A percentile compares a stretch with the other conserved stretches of the same genome.
Evolutionary conservation across 2,113 vertebrate species (phyloP).

Genomic region (Taurulus bubalis): DNA sequence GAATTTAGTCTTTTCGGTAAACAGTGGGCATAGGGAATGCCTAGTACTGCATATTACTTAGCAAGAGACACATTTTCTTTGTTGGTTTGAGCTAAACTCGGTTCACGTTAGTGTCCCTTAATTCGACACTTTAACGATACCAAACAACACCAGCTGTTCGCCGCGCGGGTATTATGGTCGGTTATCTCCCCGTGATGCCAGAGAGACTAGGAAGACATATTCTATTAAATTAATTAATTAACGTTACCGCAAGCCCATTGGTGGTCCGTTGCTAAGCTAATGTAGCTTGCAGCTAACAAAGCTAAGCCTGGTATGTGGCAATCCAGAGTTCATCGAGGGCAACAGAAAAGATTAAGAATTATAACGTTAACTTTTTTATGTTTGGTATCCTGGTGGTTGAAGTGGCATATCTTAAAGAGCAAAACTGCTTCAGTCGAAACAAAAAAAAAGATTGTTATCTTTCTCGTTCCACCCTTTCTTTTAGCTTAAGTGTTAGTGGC

Average conservation of each 20-base stretch:
- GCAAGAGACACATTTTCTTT: constrained; percentile 63
- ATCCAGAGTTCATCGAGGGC: constrained; percentile 48
- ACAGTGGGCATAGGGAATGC: background rate
- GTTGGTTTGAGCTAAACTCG: constrained; percentile 50
- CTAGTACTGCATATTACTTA: constrained; percentile 29
- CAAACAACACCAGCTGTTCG: background rate
- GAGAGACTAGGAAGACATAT: background rate
- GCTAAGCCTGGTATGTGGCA: constrained; percentile 55
- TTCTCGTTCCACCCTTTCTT: constrained; percentile 20
- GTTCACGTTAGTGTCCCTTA: background rate
- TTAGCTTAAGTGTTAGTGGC: constrained; percentile 20
- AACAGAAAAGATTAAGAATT: constrained; percentile 6
- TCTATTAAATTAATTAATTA: constrained; percentile 8
- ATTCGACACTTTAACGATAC: background rate
- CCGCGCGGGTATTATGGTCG: accelerated
- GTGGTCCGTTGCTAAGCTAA: constrained; percentile 40
- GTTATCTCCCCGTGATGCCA: too few species aligned
- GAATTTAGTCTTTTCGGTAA: background rate
- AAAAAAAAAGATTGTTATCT: background rate
- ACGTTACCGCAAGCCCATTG: constrained; percentile 13
- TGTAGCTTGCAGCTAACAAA: constrained; percentile 53
- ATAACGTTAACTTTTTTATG: background rate
- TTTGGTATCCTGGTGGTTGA: background rate
- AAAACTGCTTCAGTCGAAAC: background rate
- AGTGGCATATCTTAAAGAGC: accelerated